These are phyloP conservation scores for Scaptodrosophila latifasciaeformis DNA, from an alignment of 2,888 invertebrate species.

Conservation along the genomic window DNA sequence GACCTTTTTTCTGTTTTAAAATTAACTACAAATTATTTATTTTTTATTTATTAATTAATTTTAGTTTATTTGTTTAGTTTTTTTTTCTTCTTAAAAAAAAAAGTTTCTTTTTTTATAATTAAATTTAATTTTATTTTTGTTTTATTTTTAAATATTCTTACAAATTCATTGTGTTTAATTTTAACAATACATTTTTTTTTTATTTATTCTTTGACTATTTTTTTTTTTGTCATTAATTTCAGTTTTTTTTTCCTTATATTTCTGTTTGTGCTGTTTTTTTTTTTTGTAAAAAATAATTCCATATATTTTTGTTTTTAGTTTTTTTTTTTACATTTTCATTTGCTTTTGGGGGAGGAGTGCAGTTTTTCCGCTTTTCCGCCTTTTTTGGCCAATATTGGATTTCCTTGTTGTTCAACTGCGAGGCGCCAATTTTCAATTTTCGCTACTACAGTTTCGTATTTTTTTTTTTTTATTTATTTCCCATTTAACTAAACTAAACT, in stretches of 20 bases:
- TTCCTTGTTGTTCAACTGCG: background rate
- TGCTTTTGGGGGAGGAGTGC: background rate
- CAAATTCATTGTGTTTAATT: too few species aligned
- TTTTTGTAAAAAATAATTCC: slow-evolving; percentile 33
- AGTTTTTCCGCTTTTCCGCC: too few species aligned
- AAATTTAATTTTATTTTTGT: too few species aligned
- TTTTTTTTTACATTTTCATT: slow-evolving; percentile 14
- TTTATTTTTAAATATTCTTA: too few species aligned
- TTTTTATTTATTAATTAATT: background rate
- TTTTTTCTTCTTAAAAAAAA: background rate
- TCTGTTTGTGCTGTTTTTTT: slow-evolving; percentile 11
- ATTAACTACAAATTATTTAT: slow-evolving; percentile 7
- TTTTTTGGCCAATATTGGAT: background rate
- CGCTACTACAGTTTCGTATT: background rate
- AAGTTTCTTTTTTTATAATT: too few species aligned
- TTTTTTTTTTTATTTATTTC: background rate
- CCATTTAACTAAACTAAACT: background rate
- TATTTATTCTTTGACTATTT: background rate
- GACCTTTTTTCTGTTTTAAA: slow-evolving; percentile 14
- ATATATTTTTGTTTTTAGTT: slow-evolving; percentile 18
- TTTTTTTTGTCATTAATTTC: too few species aligned
- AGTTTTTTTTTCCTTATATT: too few species aligned
- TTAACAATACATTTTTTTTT: too few species aligned
- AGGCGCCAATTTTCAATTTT: background rate
- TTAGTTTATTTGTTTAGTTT: background rate